A percentile compares a stretch with the other conserved stretches of the same genome.
phyloP scores from a whole-genome alignment of 2,113 vertebrate species.

The Acanthochromis polyacanthus region DNA sequence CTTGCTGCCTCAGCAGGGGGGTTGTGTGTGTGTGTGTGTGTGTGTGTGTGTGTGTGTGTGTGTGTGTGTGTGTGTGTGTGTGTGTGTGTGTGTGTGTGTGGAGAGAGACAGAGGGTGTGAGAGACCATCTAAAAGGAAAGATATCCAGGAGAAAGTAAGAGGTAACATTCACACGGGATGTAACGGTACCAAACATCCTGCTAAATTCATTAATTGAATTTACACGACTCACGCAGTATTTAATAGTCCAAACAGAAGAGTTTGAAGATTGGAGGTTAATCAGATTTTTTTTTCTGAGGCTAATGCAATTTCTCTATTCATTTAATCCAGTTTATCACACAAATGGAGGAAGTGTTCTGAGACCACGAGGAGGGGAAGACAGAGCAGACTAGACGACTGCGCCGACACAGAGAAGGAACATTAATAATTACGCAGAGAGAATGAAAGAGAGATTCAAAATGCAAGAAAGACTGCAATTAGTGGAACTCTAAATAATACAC shows the following conservation, averaged over 20 bases:
- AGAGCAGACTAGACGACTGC: conserved; percentile 26
- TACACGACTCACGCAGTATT: conserved; percentile 47
- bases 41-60: conserved; percentile 20
- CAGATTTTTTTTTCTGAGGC: conserved; percentile 23
- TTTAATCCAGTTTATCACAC: conserved; percentile 57
- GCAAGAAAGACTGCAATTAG: conserved; percentile 75
- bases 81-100: conserved; percentile 29
- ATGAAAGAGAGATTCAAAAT: conserved; percentile 64
- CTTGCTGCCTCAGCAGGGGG: conserved; percentile 82
- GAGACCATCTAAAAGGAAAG: conserved; percentile 62
- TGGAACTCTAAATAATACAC: conserved; percentile 75
- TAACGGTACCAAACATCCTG: conserved; percentile 35
- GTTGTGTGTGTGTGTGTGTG: conserved; percentile 48
- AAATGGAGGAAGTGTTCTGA: conserved; percentile 38
- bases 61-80: conserved; percentile 40
- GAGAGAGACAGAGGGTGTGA: conserved; percentile 34
- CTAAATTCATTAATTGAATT: conserved; percentile 58
- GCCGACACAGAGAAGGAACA: conserved; percentile 46
- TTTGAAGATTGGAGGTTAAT: conserved; percentile 53
- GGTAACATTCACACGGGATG: conserved; percentile 74
- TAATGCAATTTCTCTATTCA: conserved; percentile 50
- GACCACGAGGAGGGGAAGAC: background rate
- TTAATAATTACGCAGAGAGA: conserved; percentile 75
- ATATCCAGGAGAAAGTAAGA: conserved; percentile 66
- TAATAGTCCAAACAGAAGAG: conserved; percentile 49